phyloP scores from a whole-genome alignment of 2,113 vertebrate species.

The Aphelocoma coerulescens region DNA sequence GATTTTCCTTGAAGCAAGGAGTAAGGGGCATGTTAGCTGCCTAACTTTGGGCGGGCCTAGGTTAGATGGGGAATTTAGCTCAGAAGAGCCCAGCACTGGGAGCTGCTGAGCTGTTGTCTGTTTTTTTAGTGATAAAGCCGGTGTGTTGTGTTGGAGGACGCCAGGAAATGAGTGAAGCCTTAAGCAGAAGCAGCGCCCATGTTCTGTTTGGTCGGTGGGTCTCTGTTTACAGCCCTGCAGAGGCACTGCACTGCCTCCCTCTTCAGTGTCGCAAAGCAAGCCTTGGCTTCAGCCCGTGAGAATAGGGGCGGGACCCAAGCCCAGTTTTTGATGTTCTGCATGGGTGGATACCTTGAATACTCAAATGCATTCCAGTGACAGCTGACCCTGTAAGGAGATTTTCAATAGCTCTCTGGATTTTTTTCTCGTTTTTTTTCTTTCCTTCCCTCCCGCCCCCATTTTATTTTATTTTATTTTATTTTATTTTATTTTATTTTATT shows the following conservation, averaged over 20 bases:
- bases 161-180: not conserved
- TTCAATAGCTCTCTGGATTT: slow-evolving; percentile 54
- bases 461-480: not conserved
- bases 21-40: not conserved
- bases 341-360: slow-evolving; percentile 77
- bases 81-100: not conserved
- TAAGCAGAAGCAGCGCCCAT: not conserved
- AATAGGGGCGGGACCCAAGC: slow-evolving; percentile 61
- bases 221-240: slow-evolving; percentile 36
- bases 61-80: not conserved
- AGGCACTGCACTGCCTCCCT: slow-evolving; percentile 21
- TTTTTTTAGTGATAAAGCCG: not conserved
- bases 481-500: too few species aligned
- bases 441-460: accelerated
- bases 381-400: slow-evolving; percentile 68
- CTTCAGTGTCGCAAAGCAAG: slow-evolving; percentile 18
- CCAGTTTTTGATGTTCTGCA: slow-evolving; percentile 80
- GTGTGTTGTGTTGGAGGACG: not conserved
- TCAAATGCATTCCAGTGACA: slow-evolving; percentile 73
- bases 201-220: slow-evolving; percentile 8
- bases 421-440: not conserved
- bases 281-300: slow-evolving; percentile 44
- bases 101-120: not conserved
- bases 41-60: not conserved
- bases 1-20: not conserved